phyloP scores from a whole-genome alignment of 2,888 invertebrate species.

The Xestobium rufovillosum region DNA sequence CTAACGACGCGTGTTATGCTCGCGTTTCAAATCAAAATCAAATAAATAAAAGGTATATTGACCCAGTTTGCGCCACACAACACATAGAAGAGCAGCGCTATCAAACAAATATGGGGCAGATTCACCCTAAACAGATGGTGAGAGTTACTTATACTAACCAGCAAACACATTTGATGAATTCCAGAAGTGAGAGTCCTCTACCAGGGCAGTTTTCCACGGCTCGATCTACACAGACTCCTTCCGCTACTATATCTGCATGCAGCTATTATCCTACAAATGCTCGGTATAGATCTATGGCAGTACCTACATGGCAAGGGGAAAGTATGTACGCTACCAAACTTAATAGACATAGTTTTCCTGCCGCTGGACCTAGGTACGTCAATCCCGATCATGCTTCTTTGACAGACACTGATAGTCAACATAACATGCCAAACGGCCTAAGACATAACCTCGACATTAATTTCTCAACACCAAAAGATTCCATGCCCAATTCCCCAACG shows the following conservation, averaged over 20 bases:
- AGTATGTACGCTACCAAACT: slow-evolving; percentile 33
- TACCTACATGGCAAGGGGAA: slow-evolving; percentile 33
- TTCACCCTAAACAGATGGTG: slow-evolving; percentile 28
- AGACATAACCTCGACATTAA: slow-evolving; percentile 17
- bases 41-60: slow-evolving; percentile 40
- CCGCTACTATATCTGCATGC: slow-evolving; percentile 30
- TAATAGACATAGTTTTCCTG: slow-evolving; percentile 38
- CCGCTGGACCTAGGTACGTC: slow-evolving; percentile 30
- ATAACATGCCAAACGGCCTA: slow-evolving; percentile 21
- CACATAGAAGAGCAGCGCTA: slow-evolving; percentile 34
- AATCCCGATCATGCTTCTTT: slow-evolving; percentile 33
- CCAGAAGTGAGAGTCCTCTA: slow-evolving; percentile 41
- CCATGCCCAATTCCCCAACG: slow-evolving; percentile 51
- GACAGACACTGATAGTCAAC: slow-evolving; percentile 37
- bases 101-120: slow-evolving; percentile 28
- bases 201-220: slow-evolving; percentile 40
- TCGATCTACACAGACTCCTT: slow-evolving; percentile 39
- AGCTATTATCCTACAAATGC: slow-evolving; percentile 32
- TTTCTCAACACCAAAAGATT: slow-evolving; percentile 28
- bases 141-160: slow-evolving; percentile 28
- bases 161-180: slow-evolving; percentile 33
- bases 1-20: slow-evolving; percentile 33
- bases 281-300: slow-evolving; percentile 34
- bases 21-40: slow-evolving; percentile 39
- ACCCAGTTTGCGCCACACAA: slow-evolving; percentile 33